Percentiles rank a stretch among this genome's conserved stretches.
Conservation (phyloP, 2,797 vertebrate genomes). For the Chaetodon trifasciatus region DNA sequence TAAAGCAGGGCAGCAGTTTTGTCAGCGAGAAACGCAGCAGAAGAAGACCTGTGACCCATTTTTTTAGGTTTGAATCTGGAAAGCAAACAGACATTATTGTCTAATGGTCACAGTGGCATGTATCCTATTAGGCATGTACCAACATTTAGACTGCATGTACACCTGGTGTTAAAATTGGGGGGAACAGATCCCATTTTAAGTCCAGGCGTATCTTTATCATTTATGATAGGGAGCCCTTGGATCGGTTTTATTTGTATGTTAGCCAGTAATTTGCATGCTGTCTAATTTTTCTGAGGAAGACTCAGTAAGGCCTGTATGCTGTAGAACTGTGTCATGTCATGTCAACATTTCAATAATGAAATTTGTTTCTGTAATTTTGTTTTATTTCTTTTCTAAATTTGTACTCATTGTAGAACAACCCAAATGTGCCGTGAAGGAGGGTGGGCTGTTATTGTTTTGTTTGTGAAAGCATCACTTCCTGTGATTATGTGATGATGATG, state of each 20-base stretch:
- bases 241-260: too few species aligned
- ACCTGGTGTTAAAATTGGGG: too few species aligned
- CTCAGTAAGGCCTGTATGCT: too few species aligned
- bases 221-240: too few species aligned
- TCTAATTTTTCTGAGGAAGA: too few species aligned
- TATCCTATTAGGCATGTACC: slow-evolving; percentile 1
- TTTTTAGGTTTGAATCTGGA: slow-evolving; percentile 40
- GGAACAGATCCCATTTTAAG: too few species aligned
- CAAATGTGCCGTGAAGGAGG: background rate
- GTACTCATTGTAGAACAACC: background rate
- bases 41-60: slow-evolving; percentile 48
- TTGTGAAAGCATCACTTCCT: slow-evolving; percentile 36
- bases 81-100: slow-evolving; percentile 14
- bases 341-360: too few species aligned
- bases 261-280: too few species aligned
- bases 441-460: slow-evolving; percentile 12
- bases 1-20: slow-evolving; percentile 43
- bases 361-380: too few species aligned
- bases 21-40: slow-evolving; percentile 17
- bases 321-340: too few species aligned
- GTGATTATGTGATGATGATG: slow-evolving; percentile 44
- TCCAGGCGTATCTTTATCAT: too few species aligned
- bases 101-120: background rate
- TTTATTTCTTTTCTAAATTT: background rate
- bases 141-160: background rate